Conservation (phyloP, 2,113 vertebrate species). For the Aspiorhynchus laticeps region DNA sequence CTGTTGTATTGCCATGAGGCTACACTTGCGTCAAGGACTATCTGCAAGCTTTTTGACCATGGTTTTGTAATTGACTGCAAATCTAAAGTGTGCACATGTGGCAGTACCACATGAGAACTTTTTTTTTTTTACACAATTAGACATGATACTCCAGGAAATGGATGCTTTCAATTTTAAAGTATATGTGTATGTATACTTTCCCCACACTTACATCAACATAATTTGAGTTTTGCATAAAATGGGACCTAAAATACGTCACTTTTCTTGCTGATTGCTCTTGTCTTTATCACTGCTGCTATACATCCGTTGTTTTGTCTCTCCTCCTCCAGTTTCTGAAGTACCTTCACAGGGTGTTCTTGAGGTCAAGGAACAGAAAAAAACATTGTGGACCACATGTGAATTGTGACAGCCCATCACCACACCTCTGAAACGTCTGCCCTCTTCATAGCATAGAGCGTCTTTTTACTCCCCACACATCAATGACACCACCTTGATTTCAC, state of each 20-base stretch:
- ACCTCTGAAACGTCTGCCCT: neutral
- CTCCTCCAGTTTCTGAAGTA: neutral
- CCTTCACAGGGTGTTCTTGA: neutral
- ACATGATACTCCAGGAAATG: neutral
- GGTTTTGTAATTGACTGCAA: neutral
- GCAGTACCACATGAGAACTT: neutral
- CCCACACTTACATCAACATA: neutral
- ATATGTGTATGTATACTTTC: neutral
- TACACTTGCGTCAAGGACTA: neutral
- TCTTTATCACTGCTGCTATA: neutral
- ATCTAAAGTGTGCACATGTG: neutral
- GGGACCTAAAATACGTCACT: neutral
- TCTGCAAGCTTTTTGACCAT: neutral
- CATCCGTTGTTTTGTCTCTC: neutral
- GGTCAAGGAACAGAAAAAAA: slow-evolving; percentile 19
- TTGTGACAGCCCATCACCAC: neutral
- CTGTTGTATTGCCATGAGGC: neutral
- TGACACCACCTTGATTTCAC: neutral
- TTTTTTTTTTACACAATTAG: neutral
- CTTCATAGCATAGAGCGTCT: neutral
- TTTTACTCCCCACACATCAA: no score
- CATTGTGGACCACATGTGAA: neutral
- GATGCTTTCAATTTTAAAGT: neutral
- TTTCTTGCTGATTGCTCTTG: neutral
- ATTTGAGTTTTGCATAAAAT: slow-evolving; percentile 11